Base-by-base conservation (phyloP, 2,888 invertebrate species). In the Patella ulyssiponensis region DNA sequence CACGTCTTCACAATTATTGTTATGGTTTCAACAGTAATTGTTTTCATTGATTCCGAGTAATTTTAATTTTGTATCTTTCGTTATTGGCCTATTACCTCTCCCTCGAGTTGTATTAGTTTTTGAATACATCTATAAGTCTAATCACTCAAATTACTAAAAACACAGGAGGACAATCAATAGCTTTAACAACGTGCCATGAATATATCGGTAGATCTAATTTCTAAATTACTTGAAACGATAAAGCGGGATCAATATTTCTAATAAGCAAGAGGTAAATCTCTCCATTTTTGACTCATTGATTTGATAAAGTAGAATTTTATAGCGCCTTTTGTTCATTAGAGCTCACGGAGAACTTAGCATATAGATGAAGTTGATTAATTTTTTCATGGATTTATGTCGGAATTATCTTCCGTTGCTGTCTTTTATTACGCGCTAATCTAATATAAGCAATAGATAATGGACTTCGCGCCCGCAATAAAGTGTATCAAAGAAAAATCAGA, bases 391-490 rank as follows among this genome's bases (percentile, higher is more conserved):
- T 44, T 44, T 44, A 44, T 44, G 44, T 44, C 44, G 9, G 44
- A 44, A 44, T 44, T 44, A 44, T 44, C 44, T 44, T 44, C 44
- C 44, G 44, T 44, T 44, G 44, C 44, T 44, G 44, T 44, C 44
- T 44, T 44, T 44, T 44, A 44, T 44, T 44, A 44, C 44, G 44
- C 64, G 20, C 64, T 64, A 64, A 64, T 64, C 64, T 64, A 64
- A 64, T 64, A 64, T 64, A 64, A 64, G 64, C 64, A 64, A 64
- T 64, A 64, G 64, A 64, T 64, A 64, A 64, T 64, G 64, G 64
- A 64, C 44, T 44, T 44, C 44, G 44, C 44, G 44, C 9, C 44
- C 44, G 44, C 44, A 44, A 44, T 44, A 44, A 44, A 44, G 44
- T 44, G 44, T 44, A 44, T 44, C 44, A 44, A 44, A 44, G 44